These are phyloP conservation scores for Arvicanthis niloticus DNA, from an alignment of 2,113 vertebrate genomes.

Conservation along the genomic window DNA sequence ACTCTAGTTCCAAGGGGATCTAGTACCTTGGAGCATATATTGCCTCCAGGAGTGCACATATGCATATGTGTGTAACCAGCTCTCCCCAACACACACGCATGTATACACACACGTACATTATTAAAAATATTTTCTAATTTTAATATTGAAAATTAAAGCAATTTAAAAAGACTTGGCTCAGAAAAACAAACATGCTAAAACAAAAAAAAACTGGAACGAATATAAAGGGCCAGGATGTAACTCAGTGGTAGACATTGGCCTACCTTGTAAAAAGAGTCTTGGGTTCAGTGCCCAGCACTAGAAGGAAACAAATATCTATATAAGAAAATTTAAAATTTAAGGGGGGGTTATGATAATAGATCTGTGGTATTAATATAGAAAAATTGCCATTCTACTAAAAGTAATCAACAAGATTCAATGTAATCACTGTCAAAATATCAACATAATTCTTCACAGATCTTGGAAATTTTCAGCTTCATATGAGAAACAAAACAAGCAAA, in stretches of 20 bases:
- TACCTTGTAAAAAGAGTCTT: not conserved
- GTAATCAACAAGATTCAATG: not conserved
- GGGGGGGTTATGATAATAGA: not conserved
- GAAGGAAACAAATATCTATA: not conserved
- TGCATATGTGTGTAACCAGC: not conserved
- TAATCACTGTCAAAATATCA: not conserved
- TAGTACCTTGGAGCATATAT: not conserved
- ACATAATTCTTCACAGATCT: not conserved
- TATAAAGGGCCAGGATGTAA: not conserved
- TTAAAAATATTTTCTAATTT: not conserved
- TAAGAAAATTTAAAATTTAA: not conserved
- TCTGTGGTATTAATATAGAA: not conserved
- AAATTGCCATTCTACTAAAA: not conserved
- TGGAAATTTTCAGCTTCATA: not conserved
- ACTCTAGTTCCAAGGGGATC: not conserved
- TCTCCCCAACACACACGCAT: not conserved
- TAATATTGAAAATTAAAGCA: not conserved
- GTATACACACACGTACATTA: not conserved
- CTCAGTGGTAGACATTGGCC: not conserved
- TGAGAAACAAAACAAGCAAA: not conserved
- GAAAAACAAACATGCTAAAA: not conserved
- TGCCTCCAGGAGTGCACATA: not conserved
- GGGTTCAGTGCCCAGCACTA: not conserved
- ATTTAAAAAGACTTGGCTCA: not conserved
- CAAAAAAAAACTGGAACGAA: conserved; percentile 32